Evolutionary conservation across 2,888 invertebrate species (phyloP), one percentile per base, ranked within the genome.

Genomic region (Philonicus albiceps): DNA sequence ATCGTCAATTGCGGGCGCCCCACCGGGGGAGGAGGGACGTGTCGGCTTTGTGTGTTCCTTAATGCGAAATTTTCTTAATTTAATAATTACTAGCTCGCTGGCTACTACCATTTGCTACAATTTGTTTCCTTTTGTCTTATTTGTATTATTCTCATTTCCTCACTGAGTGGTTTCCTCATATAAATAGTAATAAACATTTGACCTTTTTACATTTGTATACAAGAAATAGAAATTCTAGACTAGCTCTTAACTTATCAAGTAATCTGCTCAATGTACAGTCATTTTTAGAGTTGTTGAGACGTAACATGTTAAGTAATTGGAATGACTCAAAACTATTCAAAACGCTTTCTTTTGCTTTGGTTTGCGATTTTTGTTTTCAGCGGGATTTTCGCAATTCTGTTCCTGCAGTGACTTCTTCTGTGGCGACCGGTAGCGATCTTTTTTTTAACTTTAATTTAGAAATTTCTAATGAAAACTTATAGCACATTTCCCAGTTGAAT

Each of bases 171-270:
- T 73, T 73, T 55, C 55, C 37, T 55, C 64, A 84, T 84, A 84
- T 84, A 84, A 84, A 84, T 84, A 64, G 72, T 84, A 84, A 84
- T 84, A 73, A 84, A 84, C 84, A 84, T 84, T 84, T 84, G 73
- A 40, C 40, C 73, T 84, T 84, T 84, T 84, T 84, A 84, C 84
- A 84, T 84, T 84, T 84, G 84, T 84, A 84, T 84, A 84, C 84
- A 84, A 84, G 84, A 73, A 84, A 84, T 84, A 84, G 84, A 84
- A 84, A 84, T 84, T 84, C 84, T 84, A 84, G 43, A 73, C 84
- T 84, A 84, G 84, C 37, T 84, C 72, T 84, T 84, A 84, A 73
- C 27, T 84, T 84, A 73, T 72, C 40, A 31, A 73, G 40, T 84
- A 40, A 84, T 84, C 64, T 83, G 43, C 49, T 73, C 72, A 84